Evolutionary conservation across 2,113 vertebrate species (phyloP), one percentile per base, ranked within the genome.

Genomic region (Xenus cinereus): DNA sequence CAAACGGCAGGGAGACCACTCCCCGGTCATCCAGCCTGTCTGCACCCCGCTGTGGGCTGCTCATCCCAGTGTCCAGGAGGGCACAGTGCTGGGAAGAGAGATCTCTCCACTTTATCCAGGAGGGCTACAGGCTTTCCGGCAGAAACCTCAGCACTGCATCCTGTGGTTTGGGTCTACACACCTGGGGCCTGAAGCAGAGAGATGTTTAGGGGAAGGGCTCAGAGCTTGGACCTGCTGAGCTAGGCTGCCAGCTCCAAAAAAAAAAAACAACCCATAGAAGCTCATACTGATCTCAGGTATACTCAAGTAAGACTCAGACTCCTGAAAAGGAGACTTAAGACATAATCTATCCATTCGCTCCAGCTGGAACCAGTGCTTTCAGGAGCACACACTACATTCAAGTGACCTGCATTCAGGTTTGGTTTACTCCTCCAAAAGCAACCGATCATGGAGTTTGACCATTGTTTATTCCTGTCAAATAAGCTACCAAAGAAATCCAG

Each of bases 1-100:
- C 11, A 15, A 51, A n/a, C 0, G 19, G 48, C 32, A 50, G 45
- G 1, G 4, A 27, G n/a, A 54, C 12, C 1, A 3, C 62, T 15
- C 64, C 48, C 67, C 16, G 5, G n/a, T 2, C 2, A 1, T 11
- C 27, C 74, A 64, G 60, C 46, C 76, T 8, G 8, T 2, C 46
- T 19, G 33, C 33, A 51, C 16, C 56, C 37, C 68, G 5, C 12
- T 5, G 14, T 5, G 21, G 39, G 12, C 32, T 41, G 26, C n/a
- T 14, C 56, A n/a, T 9, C 45, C 21, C 33, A 15, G 43, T 1
- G 1, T 8, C 78, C 67, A 39, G n/a, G 45, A 35, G 16, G 15
- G 10, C 2, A 1, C 0, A 0, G 24, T 13, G 41, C 37, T n/a
- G 13, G 39, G 57, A 46, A 62, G 23, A 30, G 23, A 81, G 8